Percentiles rank a stretch among this genome's conserved stretches.
Conservation (phyloP, 2,797 vertebrate species). For the Anguilla pacifica region DNA sequence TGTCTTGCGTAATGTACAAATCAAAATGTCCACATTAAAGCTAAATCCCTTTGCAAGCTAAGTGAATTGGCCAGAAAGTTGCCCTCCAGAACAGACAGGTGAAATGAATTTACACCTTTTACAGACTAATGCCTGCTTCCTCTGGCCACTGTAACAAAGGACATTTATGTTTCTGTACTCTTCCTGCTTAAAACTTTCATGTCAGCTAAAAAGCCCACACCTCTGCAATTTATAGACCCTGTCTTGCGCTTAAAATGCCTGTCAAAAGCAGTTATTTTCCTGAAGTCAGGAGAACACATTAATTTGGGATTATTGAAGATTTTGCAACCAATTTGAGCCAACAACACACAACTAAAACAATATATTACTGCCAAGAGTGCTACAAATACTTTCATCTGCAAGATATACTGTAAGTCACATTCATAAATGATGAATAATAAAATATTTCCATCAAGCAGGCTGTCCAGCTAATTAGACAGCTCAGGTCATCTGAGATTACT, state of each 20-base stretch:
- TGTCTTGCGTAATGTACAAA: too few species aligned
- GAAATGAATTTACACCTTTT: background rate
- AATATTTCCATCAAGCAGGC: background rate
- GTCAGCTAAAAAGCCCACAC: background rate
- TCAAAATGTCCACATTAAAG: too few species aligned
- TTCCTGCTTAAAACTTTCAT: background rate
- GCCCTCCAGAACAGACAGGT: background rate
- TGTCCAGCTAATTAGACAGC: background rate
- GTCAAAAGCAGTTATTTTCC: background rate
- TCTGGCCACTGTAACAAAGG: background rate
- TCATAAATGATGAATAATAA: background rate
- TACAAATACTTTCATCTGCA: too few species aligned
- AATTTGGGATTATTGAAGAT: background rate
- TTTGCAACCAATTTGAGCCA: background rate
- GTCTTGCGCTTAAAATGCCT: background rate
- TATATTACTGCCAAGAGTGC: too few species aligned
- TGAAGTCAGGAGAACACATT: background rate
- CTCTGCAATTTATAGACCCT: background rate
- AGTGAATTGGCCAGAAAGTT: background rate
- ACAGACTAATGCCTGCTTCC: background rate
- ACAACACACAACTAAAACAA: background rate
- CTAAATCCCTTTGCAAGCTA: background rate
- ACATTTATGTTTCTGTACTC: background rate
- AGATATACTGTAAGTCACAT: background rate
- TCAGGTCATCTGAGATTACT: background rate